Evolutionary conservation across 1,140 invertebrate species (phyloP).

Genomic region (Laupala kohalensis): DNA sequence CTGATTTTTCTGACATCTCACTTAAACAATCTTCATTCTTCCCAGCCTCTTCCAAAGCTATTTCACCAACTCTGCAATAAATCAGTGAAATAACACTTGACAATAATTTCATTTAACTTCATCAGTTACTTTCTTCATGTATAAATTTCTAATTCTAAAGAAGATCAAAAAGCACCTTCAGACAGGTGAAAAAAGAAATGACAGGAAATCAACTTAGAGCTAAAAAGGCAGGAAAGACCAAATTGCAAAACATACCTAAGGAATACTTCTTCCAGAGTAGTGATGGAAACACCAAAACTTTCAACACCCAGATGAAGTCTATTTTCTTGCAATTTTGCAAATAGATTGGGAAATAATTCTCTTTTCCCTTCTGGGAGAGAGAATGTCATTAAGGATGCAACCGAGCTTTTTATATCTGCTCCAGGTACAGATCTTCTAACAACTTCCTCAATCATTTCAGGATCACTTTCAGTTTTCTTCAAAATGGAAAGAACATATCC

Average conservation of each 20-base stretch:
- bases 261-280: constrained; percentile 79
- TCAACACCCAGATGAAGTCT: constrained; percentile 47
- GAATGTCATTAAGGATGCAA: constrained; percentile 30
- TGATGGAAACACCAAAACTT: constrained; percentile 64
- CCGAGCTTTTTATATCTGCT: constrained; percentile 32
- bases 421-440: constrained; percentile 31
- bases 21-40: background rate
- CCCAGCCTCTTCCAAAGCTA: background rate
- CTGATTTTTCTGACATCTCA: background rate
- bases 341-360: constrained; percentile 40
- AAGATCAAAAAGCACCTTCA: no score
- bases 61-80: background rate
- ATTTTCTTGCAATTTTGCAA: constrained; percentile 46
- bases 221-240: background rate
- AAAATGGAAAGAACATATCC: constrained; percentile 38
- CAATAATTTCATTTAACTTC: background rate
- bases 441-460: constrained; percentile 26
- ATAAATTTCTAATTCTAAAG: no score
- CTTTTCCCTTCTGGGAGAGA: constrained; percentile 28
- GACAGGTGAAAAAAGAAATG: no score
- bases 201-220: no score
- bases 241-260: constrained; percentile 44
- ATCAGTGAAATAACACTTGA: no score
- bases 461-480: constrained; percentile 27
- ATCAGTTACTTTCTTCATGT: no score